Evolutionary conservation across 2,888 invertebrate species (phyloP).

Genomic region (Eubasilissa splendida): DNA sequence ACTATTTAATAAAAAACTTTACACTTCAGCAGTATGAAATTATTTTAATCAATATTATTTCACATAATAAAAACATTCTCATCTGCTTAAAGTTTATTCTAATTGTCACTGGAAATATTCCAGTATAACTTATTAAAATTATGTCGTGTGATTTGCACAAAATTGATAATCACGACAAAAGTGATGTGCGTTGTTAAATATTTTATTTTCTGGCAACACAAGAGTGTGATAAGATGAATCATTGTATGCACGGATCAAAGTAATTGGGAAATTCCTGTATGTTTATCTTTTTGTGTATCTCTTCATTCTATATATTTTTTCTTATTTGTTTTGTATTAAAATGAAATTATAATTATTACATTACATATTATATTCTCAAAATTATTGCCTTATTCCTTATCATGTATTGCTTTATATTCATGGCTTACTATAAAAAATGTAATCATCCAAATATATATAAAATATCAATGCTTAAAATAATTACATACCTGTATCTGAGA

Average conservation of each 20-base stretch:
- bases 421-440: background rate
- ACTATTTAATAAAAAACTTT: no score
- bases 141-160: no score
- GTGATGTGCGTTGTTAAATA: background rate
- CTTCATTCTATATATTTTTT: background rate
- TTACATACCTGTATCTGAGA: no score
- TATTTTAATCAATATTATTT: no score
- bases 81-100: no score
- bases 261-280: constrained; percentile 7
- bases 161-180: no score
- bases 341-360: background rate
- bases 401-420: constrained; percentile 3
- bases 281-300: background rate
- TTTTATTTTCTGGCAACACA: background rate
- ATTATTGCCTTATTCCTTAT: constrained; percentile 10
- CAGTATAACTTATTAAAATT: no score
- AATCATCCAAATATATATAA: constrained; percentile 13
- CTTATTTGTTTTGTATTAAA: background rate
- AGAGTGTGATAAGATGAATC: constrained; percentile 7
- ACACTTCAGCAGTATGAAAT: no score
- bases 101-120: no score
- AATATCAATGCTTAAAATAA: constrained; percentile 12
- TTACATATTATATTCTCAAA: constrained; percentile 13
- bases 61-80: no score
- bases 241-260: constrained; percentile 6